Evolutionary conservation across 2,888 invertebrate species (phyloP).

Genomic region (Cacoxenus indagator): DNA sequence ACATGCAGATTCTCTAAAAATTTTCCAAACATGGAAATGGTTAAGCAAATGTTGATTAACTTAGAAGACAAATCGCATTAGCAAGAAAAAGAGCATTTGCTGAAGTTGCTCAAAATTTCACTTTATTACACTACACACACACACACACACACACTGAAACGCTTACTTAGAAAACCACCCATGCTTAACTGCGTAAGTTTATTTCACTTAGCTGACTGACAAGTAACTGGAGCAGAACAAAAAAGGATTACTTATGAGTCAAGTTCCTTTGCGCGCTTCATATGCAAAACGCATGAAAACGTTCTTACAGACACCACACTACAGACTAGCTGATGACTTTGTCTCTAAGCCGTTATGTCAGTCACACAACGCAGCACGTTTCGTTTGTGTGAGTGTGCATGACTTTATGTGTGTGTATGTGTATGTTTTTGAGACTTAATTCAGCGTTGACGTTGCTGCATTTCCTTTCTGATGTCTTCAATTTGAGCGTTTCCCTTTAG

Average conservation of each 20-base stretch:
- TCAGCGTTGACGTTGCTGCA: background rate
- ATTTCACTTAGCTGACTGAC: background rate
- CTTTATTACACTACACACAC: too few species aligned
- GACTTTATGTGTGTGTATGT: constrained; percentile 4
- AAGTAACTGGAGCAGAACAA: too few species aligned
- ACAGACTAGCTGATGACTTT: too few species aligned
- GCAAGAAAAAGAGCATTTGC: too few species aligned
- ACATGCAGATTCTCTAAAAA: too few species aligned
- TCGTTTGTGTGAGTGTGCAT: background rate
- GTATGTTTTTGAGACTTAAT: constrained; percentile 39
- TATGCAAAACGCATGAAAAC: background rate
- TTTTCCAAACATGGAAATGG: too few species aligned
- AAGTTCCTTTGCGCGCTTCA: background rate
- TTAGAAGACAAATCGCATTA: too few species aligned
- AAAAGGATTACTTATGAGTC: background rate
- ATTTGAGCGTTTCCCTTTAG: background rate
- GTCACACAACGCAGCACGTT: background rate
- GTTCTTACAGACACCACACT: too few species aligned
- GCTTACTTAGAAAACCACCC: background rate
- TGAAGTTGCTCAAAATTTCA: too few species aligned
- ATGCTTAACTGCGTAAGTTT: background rate
- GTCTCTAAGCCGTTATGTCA: background rate
- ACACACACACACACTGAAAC: too few species aligned
- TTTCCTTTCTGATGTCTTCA: background rate
- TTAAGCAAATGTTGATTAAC: too few species aligned